Evolutionary conservation across 2,797 vertebrate genomes (phyloP).

Genomic region (Euthynnus affinis): DNA sequence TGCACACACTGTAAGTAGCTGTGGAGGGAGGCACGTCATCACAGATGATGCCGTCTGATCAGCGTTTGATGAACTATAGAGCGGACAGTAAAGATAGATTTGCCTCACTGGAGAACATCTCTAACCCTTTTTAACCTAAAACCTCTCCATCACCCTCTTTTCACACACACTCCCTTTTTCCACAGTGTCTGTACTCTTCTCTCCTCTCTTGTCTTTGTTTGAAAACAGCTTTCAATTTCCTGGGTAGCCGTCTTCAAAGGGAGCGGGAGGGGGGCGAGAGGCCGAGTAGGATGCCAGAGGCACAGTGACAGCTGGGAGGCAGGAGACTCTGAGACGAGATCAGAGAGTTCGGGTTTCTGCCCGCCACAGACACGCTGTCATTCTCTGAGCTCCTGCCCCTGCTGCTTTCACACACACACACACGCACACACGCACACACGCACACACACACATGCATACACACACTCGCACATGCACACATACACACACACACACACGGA

Average conservation of each 20-base stretch:
- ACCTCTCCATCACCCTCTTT: slow-evolving; percentile 53
- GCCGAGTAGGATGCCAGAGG: slow-evolving; percentile 78
- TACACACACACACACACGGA: slow-evolving; percentile 10
- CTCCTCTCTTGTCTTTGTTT: slow-evolving; percentile 78
- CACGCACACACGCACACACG: slow-evolving; percentile 44
- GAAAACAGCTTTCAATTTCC: slow-evolving; percentile 87
- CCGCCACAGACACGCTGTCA: slow-evolving; percentile 76
- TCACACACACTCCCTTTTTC: slow-evolving; percentile 40
- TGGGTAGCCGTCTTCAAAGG: slow-evolving; percentile 83
- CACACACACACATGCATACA: slow-evolving; percentile 13
- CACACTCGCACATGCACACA: slow-evolving; percentile 27
- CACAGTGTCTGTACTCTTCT: slow-evolving; percentile 45
- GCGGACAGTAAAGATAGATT: slow-evolving; percentile 3
- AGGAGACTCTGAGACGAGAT: slow-evolving; percentile 81
- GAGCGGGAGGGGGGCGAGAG: slow-evolving; percentile 53
- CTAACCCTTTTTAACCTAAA: slow-evolving; percentile 32
- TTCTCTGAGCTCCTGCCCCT: slow-evolving; percentile 71
- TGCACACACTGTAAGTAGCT: too few species aligned
- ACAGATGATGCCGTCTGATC: background rate
- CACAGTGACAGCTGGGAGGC: slow-evolving; percentile 87
- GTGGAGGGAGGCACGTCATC: background rate
- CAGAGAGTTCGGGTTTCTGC: slow-evolving; percentile 82
- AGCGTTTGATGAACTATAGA: slow-evolving; percentile 7
- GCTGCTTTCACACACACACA: slow-evolving; percentile 63
- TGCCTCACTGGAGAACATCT: slow-evolving; percentile 21